Percentiles rank a stretch among this genome's conserved stretches.
Evolutionary conservation across 2,888 invertebrate genomes (phyloP).

Genomic region (Caenorhabditis angaria): DNA sequence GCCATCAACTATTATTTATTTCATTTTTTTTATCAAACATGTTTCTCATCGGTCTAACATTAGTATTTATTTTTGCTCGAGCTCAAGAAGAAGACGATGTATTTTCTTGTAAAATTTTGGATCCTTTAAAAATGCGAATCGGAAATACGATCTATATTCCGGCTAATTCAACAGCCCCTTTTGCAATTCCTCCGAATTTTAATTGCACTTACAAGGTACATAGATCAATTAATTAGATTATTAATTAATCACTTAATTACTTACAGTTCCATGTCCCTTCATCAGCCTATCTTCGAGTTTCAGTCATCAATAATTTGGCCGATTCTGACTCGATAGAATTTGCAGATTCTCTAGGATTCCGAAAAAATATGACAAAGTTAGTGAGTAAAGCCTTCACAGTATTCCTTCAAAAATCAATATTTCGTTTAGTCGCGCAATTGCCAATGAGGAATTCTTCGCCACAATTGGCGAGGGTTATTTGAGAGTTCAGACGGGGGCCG

Average conservation of each 20-base stretch:
- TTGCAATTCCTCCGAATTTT: conserved; percentile 21
- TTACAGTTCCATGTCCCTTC: conserved; percentile 27
- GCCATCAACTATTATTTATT: too few relatives aligned
- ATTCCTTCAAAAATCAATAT: not conserved
- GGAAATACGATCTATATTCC: conserved; percentile 25
- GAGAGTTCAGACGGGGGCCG: conserved; percentile 12
- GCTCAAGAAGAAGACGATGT: too few relatives aligned
- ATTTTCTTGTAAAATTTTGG: conserved; percentile 16
- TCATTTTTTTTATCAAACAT: too few relatives aligned
- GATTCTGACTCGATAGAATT: conserved; percentile 29
- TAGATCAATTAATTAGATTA: not conserved
- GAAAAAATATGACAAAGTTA: conserved; percentile 20
- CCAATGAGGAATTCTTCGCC: conserved; percentile 31
- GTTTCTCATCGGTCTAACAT: too few relatives aligned
- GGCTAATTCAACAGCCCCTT: conserved; percentile 21
- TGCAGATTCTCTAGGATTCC: conserved; percentile 28
- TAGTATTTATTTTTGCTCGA: too few relatives aligned
- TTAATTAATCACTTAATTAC: conserved; percentile 2
- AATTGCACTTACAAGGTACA: conserved; percentile 24
- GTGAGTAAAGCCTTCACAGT: not conserved
- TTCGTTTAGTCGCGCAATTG: conserved; percentile 14
- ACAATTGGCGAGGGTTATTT: conserved; percentile 20
- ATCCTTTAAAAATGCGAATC: conserved; percentile 11
- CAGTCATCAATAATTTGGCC: conserved; percentile 21
- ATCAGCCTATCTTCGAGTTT: conserved; percentile 16